Evolutionary conservation across 2,113 vertebrate genomes (phyloP), one percentile per base, ranked within the genome.

Genomic region (Gymnobelideus leadbeateri): DNA sequence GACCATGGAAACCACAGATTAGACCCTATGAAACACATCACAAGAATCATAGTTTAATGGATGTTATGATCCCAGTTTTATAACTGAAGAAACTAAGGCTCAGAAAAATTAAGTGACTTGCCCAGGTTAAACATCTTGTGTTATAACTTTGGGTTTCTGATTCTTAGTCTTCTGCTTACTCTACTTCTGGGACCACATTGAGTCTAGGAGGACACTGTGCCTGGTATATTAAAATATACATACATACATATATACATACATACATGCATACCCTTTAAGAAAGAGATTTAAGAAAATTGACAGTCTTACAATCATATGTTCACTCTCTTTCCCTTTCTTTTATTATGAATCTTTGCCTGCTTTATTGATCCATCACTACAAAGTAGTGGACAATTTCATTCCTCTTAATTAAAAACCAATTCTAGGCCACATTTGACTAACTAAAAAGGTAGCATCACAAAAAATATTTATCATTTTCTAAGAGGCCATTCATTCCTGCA

Each of bases 361-460:
- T 5, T 93, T 89, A 93, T 93, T 96, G 94, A 53, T 97, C 96
- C 90, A 92, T 91, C 6, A 6, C 90, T 94, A 90, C n/a, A 91
- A 94, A 96, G 91, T 52, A 92, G 84, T 96, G 96, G 96, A 93
- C 68, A 94, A 95, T 94, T 97, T 97, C 91, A 49, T 96, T 95
- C 21, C 54, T 93, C 50, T 91, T 95, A 94, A 92, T 51, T 54
- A 77, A 28, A 93, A 95, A 94, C 53, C 90, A 46, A 23, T 84
- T 43, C 7, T 23, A 43, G n/a, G 0, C 19, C 68, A 84, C 7
- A 19, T 95, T 95, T 96, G 90, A 96, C 61, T 91, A 10, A 89
- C 6, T 84, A 93, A 95, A 92, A 95, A 97, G 25, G 92, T 94
- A 91, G 7, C 93, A 91, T 96, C 94, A 50, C 31, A 96, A 89